Base-by-base conservation (phyloP, 2,797 vertebrate genomes). In the Diplodus sargus region DNA sequence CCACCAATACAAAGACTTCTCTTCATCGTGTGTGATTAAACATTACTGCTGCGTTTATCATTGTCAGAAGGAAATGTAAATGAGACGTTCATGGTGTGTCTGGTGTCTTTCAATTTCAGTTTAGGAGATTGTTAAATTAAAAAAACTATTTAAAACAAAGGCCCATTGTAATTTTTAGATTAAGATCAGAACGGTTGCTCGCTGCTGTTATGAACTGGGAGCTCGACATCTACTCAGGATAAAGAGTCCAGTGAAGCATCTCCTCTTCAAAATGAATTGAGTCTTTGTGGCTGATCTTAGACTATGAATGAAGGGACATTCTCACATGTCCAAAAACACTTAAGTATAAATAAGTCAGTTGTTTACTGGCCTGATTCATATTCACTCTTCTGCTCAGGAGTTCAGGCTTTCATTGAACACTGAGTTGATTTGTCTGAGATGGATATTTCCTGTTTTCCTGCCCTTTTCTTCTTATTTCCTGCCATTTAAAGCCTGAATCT, bases 401-500 rank as follows among this genome's bases (percentile, higher is more conserved):
- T 64, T 45, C 30, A 45, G 49, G 15, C 20, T 51, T 72, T 43
- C 39, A 54, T 54, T 25, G 43, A 62, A 75, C 58, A 56, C 45
- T 25, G 39, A 30, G 42, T 52, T 0, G 48, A 62, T 76, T 76
- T 39, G 65, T 72, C 59, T 48, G 52, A 0, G 25, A 76, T 5
- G 47, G 22, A 39, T 47, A 56, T 60, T 88, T 91, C 87, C 85
- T 83, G 87, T 79, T 85, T 76, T 56, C 15, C 53, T 48, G 53
- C 57, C 18, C 2, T 60, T 69, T 66, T 57, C 6, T 81, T 59
- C 6, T 81, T 59, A 57, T 61, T 85, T 80, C 78, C 85, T 79
- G 82, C 54, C 63, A 4, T 65, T 75, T 58, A 3, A 47, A 14
- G 60, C 67, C 75, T 56, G 0, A 0, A 65, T 60, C 58, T 1